A percentile compares a stretch with the other conserved stretches of the same genome.
These are phyloP conservation scores for Nephotettix cincticeps DNA, from an alignment of 1,140 invertebrate genomes.

Conservation along the genomic window DNA sequence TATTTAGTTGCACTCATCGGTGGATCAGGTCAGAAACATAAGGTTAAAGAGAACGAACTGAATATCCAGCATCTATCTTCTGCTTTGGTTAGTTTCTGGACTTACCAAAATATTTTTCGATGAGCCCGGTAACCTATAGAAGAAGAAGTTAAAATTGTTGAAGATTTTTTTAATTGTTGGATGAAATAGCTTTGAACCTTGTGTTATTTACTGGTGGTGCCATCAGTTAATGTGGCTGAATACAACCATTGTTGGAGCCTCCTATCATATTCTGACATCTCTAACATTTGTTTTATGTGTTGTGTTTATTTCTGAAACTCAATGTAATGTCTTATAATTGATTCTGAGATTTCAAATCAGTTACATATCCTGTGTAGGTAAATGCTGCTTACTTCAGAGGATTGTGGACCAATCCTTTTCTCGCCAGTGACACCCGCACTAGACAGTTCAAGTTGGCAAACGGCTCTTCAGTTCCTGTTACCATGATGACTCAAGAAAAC, in stretches of 20 bases:
- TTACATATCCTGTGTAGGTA: slow-evolving; percentile 47
- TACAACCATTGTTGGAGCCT: neutral
- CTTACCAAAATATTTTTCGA: too few relatives aligned
- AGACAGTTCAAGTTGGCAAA: slow-evolving; percentile 72
- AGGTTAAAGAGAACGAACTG: too few relatives aligned
- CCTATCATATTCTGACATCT: neutral
- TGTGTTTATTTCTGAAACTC: neutral
- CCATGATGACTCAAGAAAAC: slow-evolving; percentile 83
- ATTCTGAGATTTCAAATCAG: neutral
- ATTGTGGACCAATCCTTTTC: slow-evolving; percentile 76
- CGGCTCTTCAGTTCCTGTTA: slow-evolving; percentile 63
- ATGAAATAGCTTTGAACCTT: neutral
- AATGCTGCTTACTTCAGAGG: slow-evolving; percentile 94
- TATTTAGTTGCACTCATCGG: too few relatives aligned
- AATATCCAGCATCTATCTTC: too few relatives aligned
- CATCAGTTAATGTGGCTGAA: neutral
- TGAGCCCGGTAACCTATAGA: too few relatives aligned
- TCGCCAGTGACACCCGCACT: slow-evolving; percentile 61
- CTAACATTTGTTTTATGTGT: neutral
- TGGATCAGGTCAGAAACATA: too few relatives aligned
- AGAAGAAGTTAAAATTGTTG: too few relatives aligned
- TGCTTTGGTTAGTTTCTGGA: too few relatives aligned
- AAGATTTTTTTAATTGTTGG: too few relatives aligned
- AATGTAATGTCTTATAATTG: neutral
- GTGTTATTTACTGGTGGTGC: neutral